These are phyloP conservation scores for Apistogramma diplotaenia DNA, from an alignment of 2,113 vertebrate species.

Conservation along the genomic window DNA sequence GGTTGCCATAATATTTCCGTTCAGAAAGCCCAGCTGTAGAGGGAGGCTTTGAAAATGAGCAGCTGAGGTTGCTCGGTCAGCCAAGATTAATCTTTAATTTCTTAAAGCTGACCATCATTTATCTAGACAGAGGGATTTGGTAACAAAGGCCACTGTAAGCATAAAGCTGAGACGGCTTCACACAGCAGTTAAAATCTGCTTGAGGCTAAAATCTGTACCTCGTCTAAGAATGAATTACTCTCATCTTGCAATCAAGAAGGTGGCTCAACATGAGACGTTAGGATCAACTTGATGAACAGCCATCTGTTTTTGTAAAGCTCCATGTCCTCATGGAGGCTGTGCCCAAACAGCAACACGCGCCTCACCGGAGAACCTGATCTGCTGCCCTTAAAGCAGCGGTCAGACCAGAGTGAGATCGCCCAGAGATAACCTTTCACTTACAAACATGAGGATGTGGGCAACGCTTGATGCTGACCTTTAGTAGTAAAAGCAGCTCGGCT, in stretches of 20 bases:
- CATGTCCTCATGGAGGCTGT: background rate
- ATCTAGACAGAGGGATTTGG: background rate
- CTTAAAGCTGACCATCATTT: background rate
- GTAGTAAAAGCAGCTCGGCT: background rate
- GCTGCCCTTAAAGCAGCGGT: background rate
- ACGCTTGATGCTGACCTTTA: background rate
- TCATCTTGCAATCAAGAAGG: background rate
- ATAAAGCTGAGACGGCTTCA: background rate
- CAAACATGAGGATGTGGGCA: background rate
- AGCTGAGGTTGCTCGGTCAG: background rate
- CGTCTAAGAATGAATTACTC: background rate
- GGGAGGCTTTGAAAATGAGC: background rate
- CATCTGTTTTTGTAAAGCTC: background rate
- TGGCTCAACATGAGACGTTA: background rate
- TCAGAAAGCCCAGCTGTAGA: background rate
- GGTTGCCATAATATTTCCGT: background rate
- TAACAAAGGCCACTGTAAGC: background rate
- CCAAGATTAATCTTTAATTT: background rate
- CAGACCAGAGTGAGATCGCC: background rate
- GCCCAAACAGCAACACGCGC: too few species aligned
- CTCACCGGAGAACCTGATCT: background rate
- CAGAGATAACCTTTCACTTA: background rate
- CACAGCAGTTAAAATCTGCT: too few species aligned
- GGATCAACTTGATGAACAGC: background rate
- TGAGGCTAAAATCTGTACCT: background rate